phyloP scores from a whole-genome alignment of 2,888 invertebrate species.

The Hesperia comma region DNA sequence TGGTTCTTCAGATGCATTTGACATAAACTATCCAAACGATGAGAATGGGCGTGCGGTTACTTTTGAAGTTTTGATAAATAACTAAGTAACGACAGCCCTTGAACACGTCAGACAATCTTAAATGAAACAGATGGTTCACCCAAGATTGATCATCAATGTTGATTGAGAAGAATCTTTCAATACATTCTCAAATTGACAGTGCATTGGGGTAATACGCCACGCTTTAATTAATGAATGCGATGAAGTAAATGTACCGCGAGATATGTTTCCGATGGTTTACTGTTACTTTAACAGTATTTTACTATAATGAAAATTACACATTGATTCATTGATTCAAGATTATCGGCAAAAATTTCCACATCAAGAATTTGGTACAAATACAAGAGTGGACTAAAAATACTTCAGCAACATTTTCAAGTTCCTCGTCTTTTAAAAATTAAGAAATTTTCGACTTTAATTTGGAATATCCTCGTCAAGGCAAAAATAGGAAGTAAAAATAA shows the following conservation, averaged over 20 bases:
- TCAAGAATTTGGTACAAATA: no score
- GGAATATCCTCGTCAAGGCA: no score
- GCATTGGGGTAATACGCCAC: neutral
- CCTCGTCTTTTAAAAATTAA: no score
- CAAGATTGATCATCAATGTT: neutral
- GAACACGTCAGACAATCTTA: neutral
- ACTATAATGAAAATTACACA: no score
- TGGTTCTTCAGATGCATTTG: constrained; percentile 23
- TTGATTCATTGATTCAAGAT: no score
- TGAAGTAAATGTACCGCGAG: neutral
- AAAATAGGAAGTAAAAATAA: no score
- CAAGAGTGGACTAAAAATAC: no score
- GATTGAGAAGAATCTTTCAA: neutral
- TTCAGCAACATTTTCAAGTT: no score
- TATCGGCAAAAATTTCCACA: no score
- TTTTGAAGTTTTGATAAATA: neutral
- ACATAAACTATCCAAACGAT: neutral
- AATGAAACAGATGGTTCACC: constrained; percentile 2
- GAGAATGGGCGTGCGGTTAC: neutral
- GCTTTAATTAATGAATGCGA: neutral
- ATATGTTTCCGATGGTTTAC: no score
- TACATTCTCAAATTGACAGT: constrained; percentile 1
- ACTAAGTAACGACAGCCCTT: neutral
- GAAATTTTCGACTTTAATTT: no score
- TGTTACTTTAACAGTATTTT: no score